Base-by-base conservation (phyloP, 2,113 vertebrate species). In the Chaetops frenatus region DNA sequence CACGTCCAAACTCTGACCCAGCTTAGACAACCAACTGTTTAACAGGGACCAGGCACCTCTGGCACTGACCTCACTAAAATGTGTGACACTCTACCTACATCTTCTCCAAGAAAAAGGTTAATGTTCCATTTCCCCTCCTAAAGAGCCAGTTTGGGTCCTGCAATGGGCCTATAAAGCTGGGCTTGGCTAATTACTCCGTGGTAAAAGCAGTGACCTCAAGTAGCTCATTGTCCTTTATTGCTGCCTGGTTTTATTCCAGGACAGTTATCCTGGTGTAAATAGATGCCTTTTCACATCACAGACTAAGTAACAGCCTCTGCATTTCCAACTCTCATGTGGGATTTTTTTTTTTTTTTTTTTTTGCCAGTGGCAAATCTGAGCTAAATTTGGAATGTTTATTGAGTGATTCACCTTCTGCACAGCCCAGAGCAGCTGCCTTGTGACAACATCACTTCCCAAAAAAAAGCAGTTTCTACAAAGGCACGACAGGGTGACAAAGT, bases 161-260 rank as follows among this genome's bases (percentile, higher is more conserved):
- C 44, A 81, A 69, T 76, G 61, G 36, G 48, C 77, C 84, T 42
- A 72, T 95, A 79, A 95, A 94, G 57, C 61, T 91, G 48, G 48
- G 36, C 73, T 78, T 86, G 51, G 61, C 81, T 94, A 94, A 95
- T 95, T 91, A 71, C 57, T 79, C 18, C 6, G 81, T 94, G 92
- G 65, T 38, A 69, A 72, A 86, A 94, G 50, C 82, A 62, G 54
- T 71, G 91, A 95, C 94, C 90, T 88, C 35, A 44, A 12, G 76
- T 40, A 90, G 83, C 79, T 93, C 81, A 38, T 1, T 62, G 91
- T 57, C 81, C 78, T 92, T 95, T 86, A 95, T 7, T 78, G 84
- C 83, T 79, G 83, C 65, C 81, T 65, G 77, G 12, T 95, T 95
- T 90, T 56, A 65, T 19, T 79, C 77, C 80, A 33, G 58, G 67